Evolutionary conservation across 1,140 invertebrate genomes (phyloP), one percentile per base, ranked within the genome.

Genomic region (Pinna nobilis): DNA sequence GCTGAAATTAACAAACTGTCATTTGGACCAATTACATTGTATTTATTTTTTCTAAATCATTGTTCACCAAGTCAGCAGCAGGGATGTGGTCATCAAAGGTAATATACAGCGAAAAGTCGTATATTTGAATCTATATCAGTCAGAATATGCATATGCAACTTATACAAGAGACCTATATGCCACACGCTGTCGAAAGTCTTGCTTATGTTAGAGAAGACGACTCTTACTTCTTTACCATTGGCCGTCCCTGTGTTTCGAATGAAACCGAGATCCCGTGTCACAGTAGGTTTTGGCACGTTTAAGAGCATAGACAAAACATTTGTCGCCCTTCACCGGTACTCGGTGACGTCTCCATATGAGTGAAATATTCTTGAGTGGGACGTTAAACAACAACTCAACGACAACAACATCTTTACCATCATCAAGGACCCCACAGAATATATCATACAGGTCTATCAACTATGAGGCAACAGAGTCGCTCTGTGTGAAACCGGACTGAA

Each of bases 101-200:
- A 32, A 9, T 9, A 7, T 60, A 60, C 18, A 60, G 11, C 65
- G 57, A 67, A 55, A 1, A 67, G 25, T 11, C n/a, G 44, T 11
- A 55, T 39, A 25, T 55, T 37, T 5, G 32, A 33, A n/a, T 49
- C 23, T 28, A 66, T 47, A 25, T 55, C 3, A 11, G 23, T 20
- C 3, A 23, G 6, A 9, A 67, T 67, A 30, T 67, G n/a, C 25
- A 39, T 55, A 1, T 47, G 6, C 4, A 71, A 20, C 63, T 71
- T 71, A 15, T 5, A 28, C 32, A 71, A 51, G 3, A 71, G 33
- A 23, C 69, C 69, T 7, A 9, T 15, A 30, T 71, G 69, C 69
- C 69, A 71, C 7, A 61, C 69, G 7, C 60, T 5, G 28, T 71
- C 69, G 30, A 71, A 71, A 2, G 67, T 41, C 30, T 69, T 70